phyloP scores from a whole-genome alignment of 2,888 invertebrate species.

The Diogma glabrata region DNA sequence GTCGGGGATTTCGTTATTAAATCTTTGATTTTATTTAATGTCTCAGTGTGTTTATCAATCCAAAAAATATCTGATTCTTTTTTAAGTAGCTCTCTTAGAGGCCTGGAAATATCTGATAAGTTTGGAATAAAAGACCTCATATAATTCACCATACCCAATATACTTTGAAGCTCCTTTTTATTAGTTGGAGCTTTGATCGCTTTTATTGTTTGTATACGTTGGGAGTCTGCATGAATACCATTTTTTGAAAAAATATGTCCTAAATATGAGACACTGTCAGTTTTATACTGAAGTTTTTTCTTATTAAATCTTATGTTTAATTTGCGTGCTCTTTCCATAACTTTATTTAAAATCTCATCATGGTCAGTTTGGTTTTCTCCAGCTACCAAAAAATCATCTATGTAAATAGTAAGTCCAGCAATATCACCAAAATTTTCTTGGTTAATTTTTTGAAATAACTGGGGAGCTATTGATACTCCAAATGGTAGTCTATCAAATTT shows the following conservation, averaged over 20 bases:
- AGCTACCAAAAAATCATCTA: too few species aligned
- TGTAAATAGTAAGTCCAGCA: too few species aligned
- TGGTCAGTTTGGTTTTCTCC: neutral
- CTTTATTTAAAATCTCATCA: neutral
- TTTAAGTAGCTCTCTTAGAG: constrained; percentile 11
- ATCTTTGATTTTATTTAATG: neutral
- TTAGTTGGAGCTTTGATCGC: constrained; percentile 4
- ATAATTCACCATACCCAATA: constrained; percentile 13
- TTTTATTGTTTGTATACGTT: constrained; percentile 5
- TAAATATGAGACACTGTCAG: constrained; percentile 7
- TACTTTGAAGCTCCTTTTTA: constrained; percentile 13
- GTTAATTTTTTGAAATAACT: neutral
- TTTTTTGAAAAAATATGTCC: constrained; percentile 10
- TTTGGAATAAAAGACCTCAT: constrained; percentile 10
- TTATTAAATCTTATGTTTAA: constrained; percentile 12
- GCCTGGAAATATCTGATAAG: constrained; percentile 8
- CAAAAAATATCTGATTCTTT: neutral
- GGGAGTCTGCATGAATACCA: constrained; percentile 7
- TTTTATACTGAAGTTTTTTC: constrained; percentile 10
- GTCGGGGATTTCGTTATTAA: neutral
- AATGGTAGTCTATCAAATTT: too few species aligned
- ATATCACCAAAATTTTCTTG: too few species aligned
- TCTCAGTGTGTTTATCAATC: neutral
- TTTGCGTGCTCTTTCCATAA: constrained; percentile 8
- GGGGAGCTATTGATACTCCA: neutral